Evolutionary conservation across 2,113 vertebrate species (phyloP), one percentile per base, ranked within the genome.

Genomic region (Carlito syrichta): DNA sequence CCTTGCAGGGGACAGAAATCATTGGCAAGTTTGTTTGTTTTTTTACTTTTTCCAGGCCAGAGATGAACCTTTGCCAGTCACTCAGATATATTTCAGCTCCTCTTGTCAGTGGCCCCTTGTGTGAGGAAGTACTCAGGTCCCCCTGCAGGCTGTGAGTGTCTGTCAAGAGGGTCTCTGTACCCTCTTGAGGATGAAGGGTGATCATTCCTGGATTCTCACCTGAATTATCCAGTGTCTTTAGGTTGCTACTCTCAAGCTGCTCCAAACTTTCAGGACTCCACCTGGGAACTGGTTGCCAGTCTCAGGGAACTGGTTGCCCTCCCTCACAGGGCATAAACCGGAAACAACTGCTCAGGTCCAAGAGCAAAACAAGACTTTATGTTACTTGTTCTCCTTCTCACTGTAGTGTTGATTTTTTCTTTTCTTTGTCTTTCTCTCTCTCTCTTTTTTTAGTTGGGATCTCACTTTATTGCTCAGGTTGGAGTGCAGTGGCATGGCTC

Each of bases 311-410:
- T n/a, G n/a, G n/a, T n/a, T n/a, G 40, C 27, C 71, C 13, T 52
- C 69, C 43, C 40, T 6, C 78, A 40, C 62, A 3, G 13, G 43
- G 77, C 35, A 35, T 6, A 30, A 63, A 23, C 89, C 88, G 76
- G 92, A 85, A 88, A 85, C 94, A 71, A 94, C 85, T 71, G 79
- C 58, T 90, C 48, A 74, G 83, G 88, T n/a, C 25, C 35, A 79
- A 77, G 74, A 71, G 83, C 66, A 82, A 73, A 77, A 92, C 71
- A 91, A n/a, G n/a, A 85, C 35, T 60, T 40, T 54, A 62, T n/a
- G 52, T 30, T 71, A 35, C 66, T 54, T 40, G 69, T 76, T 69
- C 16, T 23, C 62, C 48, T 76, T 62, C 81, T 84, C n/a, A n/a
- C n/a, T n/a, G n/a, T n/a, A n/a, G n/a, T n/a, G n/a, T n/a, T n/a